Percentiles rank a stretch among this genome's conserved stretches.
phyloP scores from a whole-genome alignment of 2,113 vertebrate genomes.

The Herpetotheres cachinnans region DNA sequence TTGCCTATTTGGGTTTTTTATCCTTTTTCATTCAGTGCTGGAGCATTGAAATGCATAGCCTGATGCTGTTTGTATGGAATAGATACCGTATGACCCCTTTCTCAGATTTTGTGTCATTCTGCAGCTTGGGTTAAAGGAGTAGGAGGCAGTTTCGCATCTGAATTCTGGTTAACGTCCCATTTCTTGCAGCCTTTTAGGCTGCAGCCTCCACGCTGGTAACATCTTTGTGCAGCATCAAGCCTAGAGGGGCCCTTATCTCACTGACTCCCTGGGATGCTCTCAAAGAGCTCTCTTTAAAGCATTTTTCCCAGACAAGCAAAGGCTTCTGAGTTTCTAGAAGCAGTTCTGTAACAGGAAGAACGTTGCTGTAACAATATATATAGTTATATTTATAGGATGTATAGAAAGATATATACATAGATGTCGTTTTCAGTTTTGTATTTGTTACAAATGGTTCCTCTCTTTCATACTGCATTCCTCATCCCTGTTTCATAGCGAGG shows the following conservation, averaged over 20 bases:
- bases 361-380: not conserved
- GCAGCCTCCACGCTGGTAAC: not conserved
- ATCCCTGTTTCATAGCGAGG: rapidly evolving
- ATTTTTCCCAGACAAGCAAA: not conserved
- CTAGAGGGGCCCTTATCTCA: not conserved
- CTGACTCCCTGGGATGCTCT: not conserved
- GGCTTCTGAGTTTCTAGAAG: not conserved
- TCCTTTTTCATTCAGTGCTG: not conserved
- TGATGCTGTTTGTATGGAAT: not conserved
- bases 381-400: not conserved
- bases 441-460: not conserved
- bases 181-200: not conserved
- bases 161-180: not conserved
- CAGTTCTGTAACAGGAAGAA: not conserved
- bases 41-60: not conserved
- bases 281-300: not conserved
- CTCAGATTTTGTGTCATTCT: not conserved
- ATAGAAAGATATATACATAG: not conserved
- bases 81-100: not conserved
- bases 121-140: not conserved
- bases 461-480: not conserved
- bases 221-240: not conserved
- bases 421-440: not conserved
- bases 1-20: not conserved
- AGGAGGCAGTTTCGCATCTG: not conserved